Evolutionary conservation across 2,113 vertebrate species (phyloP).

Genomic region (Tamias sibiricus): DNA sequence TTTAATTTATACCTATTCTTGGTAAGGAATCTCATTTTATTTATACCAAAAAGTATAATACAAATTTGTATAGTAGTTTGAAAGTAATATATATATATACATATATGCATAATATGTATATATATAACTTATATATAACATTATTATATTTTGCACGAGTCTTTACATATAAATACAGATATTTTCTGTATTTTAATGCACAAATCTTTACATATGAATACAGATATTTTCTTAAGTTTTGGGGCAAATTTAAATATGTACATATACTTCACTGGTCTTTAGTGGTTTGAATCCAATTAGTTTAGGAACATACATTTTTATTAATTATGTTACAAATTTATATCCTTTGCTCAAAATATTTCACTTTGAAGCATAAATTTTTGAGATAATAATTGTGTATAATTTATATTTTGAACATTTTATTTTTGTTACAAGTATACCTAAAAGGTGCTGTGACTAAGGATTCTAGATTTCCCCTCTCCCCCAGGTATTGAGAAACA

Average conservation of each 20-base stretch:
- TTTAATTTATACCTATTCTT: too few relatives aligned
- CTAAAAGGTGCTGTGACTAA: not conserved
- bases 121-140: too few relatives aligned
- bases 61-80: too few relatives aligned
- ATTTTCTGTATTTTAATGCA: too few relatives aligned
- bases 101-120: too few relatives aligned
- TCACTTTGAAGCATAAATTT: not conserved
- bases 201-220: not conserved
- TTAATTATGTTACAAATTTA: not conserved
- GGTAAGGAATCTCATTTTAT: slow-evolving; percentile 84
- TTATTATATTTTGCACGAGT: too few relatives aligned
- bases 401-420: not conserved
- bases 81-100: too few relatives aligned
- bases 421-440: not conserved
- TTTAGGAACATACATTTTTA: not conserved
- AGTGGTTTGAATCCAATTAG: not conserved
- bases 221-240: not conserved
- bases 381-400: not conserved
- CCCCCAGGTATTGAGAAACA: not conserved
- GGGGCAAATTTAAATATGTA: not conserved
- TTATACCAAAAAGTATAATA: not conserved
- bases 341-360: not conserved
- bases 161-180: too few relatives aligned
- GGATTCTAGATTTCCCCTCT: not conserved
- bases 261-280: not conserved